Evolutionary conservation across 2,113 vertebrate species (phyloP).

Genomic region (Eulacestoma nigropectus): DNA sequence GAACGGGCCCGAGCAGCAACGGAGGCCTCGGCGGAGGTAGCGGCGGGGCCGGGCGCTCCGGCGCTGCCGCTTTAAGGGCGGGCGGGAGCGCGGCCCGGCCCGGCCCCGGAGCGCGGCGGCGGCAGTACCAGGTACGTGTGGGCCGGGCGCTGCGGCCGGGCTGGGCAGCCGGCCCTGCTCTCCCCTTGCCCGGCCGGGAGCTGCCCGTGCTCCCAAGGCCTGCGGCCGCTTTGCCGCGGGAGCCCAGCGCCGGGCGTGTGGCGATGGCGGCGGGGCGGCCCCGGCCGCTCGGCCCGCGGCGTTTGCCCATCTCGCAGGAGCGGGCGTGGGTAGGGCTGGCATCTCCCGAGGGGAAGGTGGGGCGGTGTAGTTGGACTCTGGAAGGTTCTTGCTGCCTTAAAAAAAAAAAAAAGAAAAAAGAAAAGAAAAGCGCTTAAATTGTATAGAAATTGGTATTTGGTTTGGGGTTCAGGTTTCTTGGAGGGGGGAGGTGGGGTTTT

Average conservation of each 20-base stretch:
- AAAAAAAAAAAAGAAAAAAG: too few relatives aligned
- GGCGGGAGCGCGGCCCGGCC: not conserved
- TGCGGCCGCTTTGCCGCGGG: not conserved
- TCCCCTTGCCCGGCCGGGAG: not conserved
- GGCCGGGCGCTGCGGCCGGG: not conserved
- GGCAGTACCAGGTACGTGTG: not conserved
- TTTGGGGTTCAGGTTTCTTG: not conserved
- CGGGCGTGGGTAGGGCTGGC: not conserved
- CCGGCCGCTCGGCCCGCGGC: not conserved
- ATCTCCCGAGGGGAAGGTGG: accelerated
- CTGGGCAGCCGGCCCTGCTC: too few relatives aligned
- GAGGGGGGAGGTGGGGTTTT: not conserved
- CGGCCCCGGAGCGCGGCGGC: not conserved
- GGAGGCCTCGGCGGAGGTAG: accelerated
- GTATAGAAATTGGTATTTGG: not conserved
- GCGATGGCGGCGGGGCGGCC: not conserved
- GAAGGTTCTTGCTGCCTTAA: not conserved
- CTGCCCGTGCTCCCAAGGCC: not conserved
- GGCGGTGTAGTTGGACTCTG: not conserved
- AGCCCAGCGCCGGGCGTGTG: not conserved
- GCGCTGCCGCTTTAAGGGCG: not conserved
- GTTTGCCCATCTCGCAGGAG: too few relatives aligned
- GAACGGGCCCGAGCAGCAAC: accelerated
- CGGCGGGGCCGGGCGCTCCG: accelerated
- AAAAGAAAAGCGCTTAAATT: not conserved